phyloP scores from a whole-genome alignment of 1,140 invertebrate genomes.

The Cecropterus lyciades region DNA sequence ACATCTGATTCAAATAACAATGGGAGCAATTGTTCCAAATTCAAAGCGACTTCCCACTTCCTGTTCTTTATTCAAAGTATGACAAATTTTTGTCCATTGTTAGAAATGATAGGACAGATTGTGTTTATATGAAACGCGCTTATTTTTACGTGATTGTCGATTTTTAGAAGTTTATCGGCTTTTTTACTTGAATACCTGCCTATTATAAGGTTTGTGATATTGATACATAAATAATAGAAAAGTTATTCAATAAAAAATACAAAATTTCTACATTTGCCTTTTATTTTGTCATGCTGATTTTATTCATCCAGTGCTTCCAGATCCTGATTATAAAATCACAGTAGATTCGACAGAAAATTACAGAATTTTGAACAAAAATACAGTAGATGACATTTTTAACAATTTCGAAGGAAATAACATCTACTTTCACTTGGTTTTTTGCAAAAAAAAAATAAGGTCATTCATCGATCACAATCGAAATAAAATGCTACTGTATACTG shows the following conservation, averaged over 20 bases:
- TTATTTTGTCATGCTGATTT: too few relatives aligned
- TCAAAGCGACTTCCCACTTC: constrained; percentile 66
- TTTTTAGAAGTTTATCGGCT: constrained; percentile 76
- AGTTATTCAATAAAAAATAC: constrained; percentile 82
- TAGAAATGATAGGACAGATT: constrained; percentile 34
- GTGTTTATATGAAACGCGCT: constrained; percentile 34
- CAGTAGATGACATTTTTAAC: too few relatives aligned
- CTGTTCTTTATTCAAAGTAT: constrained; percentile 58
- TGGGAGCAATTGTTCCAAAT: constrained; percentile 51
- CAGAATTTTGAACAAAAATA: too few relatives aligned
- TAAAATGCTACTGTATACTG: too few relatives aligned
- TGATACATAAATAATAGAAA: constrained; percentile 73
- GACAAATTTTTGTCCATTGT: constrained; percentile 52
- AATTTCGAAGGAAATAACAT: too few relatives aligned
- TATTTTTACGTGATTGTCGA: constrained; percentile 40
- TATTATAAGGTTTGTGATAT: constrained; percentile 77
- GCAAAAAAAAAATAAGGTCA: too few relatives aligned
- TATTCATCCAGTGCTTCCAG: too few relatives aligned
- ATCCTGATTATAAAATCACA: too few relatives aligned
- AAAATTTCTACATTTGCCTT: constrained; percentile 70
- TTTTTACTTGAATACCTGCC: constrained; percentile 79
- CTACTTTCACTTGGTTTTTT: too few relatives aligned
- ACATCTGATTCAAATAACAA: constrained; percentile 40
- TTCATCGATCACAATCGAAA: too few relatives aligned
- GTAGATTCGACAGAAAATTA: too few relatives aligned